Evolutionary conservation across 1,140 invertebrate species (phyloP).

Genomic region (Bactericera cockerelli): DNA sequence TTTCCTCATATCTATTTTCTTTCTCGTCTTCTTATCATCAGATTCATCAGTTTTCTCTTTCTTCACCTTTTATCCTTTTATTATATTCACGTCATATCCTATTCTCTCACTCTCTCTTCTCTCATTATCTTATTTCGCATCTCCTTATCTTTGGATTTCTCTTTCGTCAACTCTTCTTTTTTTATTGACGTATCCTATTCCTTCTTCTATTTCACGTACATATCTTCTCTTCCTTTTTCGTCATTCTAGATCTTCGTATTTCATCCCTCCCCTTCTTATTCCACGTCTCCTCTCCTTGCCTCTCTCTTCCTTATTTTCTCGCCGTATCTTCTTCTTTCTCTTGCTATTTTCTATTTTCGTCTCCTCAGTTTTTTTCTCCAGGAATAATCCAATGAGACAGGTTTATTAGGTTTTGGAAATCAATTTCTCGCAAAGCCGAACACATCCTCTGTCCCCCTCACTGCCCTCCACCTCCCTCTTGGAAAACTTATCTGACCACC

Average conservation of each 20-base stretch:
- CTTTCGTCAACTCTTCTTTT: background rate
- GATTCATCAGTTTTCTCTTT: background rate
- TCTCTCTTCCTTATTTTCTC: background rate
- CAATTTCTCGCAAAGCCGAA: too few relatives aligned
- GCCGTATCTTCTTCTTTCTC: background rate
- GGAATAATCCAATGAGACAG: too few relatives aligned
- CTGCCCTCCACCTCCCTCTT: too few relatives aligned
- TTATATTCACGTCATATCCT: background rate
- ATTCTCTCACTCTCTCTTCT: background rate
- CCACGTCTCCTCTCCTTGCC: background rate
- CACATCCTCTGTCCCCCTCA: too few relatives aligned
- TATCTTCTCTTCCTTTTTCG: background rate
- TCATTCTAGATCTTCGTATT: background rate
- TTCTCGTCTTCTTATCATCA: conserved; percentile 12
- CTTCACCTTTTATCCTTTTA: background rate
- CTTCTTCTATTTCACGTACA: background rate
- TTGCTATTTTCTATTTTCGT: too few relatives aligned
- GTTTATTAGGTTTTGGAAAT: too few relatives aligned
- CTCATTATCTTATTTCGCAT: background rate
- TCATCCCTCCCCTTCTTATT: background rate
- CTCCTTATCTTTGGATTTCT: background rate
- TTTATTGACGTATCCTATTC: background rate
- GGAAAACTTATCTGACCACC: too few relatives aligned
- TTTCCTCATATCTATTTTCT: too few relatives aligned
- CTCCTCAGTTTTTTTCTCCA: too few relatives aligned